Evolutionary conservation across 2,113 vertebrate species (phyloP).

Genomic region (Rhabdomys dilectus): DNA sequence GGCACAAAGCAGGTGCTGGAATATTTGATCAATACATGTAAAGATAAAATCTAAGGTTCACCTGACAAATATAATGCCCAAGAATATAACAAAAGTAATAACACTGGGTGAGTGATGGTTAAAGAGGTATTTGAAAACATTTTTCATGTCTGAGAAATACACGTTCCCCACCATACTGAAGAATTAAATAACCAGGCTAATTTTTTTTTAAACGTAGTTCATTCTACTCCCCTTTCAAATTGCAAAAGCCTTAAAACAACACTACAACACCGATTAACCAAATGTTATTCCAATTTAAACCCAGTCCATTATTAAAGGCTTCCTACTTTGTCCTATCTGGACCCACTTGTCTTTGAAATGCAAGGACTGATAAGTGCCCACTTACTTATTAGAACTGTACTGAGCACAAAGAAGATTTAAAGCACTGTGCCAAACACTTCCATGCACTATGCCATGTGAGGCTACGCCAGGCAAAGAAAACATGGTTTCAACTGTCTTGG

Average conservation of each 20-base stretch:
- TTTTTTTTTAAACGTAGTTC: slow-evolving; percentile 9
- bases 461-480: slow-evolving; percentile 19
- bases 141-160: not conserved
- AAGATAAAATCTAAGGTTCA: slow-evolving; percentile 30
- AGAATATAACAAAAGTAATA: slow-evolving; percentile 40
- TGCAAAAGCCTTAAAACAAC: slow-evolving; percentile 37
- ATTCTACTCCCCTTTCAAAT: slow-evolving; percentile 58
- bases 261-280: slow-evolving; percentile 45
- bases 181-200: slow-evolving; percentile 4
- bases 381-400: slow-evolving; percentile 31
- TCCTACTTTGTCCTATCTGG: slow-evolving; percentile 29
- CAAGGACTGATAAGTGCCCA: slow-evolving; percentile 38
- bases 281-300: slow-evolving; percentile 35
- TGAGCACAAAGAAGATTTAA: slow-evolving; percentile 47
- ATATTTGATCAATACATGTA: not conserved
- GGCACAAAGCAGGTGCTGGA: slow-evolving; percentile 16
- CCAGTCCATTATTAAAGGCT: slow-evolving; percentile 32
- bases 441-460: not conserved
- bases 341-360: slow-evolving; percentile 45
- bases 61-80: slow-evolving; percentile 36
- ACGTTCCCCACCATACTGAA: slow-evolving; percentile 5
- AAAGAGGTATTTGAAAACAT: slow-evolving; percentile 36
- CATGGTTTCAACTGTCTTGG: not conserved
- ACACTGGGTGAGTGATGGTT: not conserved
- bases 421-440: not conserved